Base-by-base conservation (phyloP, 2,797 vertebrate species). In the Psittacula echo region DNA sequence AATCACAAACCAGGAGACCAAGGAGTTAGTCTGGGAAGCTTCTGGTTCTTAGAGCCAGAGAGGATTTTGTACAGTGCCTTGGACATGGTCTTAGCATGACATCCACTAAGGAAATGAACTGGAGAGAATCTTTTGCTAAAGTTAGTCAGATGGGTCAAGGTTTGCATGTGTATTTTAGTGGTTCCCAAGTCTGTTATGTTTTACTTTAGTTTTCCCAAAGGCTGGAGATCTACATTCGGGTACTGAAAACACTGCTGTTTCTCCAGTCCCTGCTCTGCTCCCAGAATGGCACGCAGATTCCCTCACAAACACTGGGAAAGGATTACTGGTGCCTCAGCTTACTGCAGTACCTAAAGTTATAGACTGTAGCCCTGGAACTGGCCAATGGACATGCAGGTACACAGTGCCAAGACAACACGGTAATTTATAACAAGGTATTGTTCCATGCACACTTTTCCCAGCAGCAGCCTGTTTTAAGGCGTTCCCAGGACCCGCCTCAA, bases 381-480 rank as follows among this genome's bases (percentile, higher is more conserved):
- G 32, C 21, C 64, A n/a, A 34, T 70, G 45, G 58, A 66, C 37
- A 32, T 3, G 10, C 75, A 92, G 65, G 67, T 76, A 41, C 0
- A 1, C 39, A 21, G 20, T 79, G 75, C 84, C 78, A 93, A 14
- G 62, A 32, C 5, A 53, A 37, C 53, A 73, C 51, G 67, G 60
- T 76, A 24, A 37, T 37, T 37, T 37, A 37, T 37, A 37, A 37
- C 37, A 29, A 56, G 72, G 11, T 44, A 5, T 70, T 92, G 77
- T 93, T 92, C 47, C 34, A 23, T 12, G 54, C 34, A 42, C 39
- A 5, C 8, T 74, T 89, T 66, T 81, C 44, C 75, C 64, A 76
- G 81, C 73, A 90, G 86, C 74, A 87, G 41, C 24, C 24, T 29
- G 8, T 53, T 92, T 72, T 41, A 65, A 94, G 71, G 60, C 17